phyloP scores from a whole-genome alignment of 2,797 vertebrate genomes.

The Chrysocyon brachyurus region DNA sequence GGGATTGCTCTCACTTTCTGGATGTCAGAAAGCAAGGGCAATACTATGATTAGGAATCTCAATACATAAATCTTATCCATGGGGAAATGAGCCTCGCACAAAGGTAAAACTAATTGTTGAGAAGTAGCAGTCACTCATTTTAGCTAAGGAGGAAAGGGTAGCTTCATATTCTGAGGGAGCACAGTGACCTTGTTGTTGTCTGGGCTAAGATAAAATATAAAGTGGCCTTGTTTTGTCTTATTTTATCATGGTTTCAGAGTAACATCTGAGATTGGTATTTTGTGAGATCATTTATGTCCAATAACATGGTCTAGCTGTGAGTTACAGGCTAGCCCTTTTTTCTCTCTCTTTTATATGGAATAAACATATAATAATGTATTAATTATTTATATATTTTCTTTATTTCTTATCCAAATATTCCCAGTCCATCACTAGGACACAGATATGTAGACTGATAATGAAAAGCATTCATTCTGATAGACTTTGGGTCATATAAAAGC shows the following conservation, averaged over 20 bases:
- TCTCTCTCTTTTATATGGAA: background rate
- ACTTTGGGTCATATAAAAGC: background rate
- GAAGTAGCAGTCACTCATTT: background rate
- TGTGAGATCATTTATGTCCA: background rate
- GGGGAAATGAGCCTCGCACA: background rate
- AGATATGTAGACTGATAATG: background rate
- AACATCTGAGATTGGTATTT: background rate
- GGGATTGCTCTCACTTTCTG: background rate
- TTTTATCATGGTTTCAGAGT: background rate
- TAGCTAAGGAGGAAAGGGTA: background rate
- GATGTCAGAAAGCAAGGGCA: background rate
- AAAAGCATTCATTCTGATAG: background rate
- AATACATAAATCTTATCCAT: background rate
- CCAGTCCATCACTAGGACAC: background rate
- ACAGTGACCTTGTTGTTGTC: background rate
- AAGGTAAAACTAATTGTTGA: background rate
- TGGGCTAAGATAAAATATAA: background rate
- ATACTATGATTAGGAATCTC: background rate
- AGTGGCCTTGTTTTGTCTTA: slow-evolving; percentile 9
- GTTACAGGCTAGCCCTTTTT: background rate
- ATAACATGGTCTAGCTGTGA: background rate
- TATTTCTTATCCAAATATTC: slow-evolving; percentile 11
- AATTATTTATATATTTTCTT: background rate
- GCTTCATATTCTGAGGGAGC: background rate
- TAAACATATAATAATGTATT: slow-evolving; percentile 5